Evolutionary conservation across 92 coral and sea anemone species (phyloP).

Genomic region (Bergia puertoricense): DNA sequence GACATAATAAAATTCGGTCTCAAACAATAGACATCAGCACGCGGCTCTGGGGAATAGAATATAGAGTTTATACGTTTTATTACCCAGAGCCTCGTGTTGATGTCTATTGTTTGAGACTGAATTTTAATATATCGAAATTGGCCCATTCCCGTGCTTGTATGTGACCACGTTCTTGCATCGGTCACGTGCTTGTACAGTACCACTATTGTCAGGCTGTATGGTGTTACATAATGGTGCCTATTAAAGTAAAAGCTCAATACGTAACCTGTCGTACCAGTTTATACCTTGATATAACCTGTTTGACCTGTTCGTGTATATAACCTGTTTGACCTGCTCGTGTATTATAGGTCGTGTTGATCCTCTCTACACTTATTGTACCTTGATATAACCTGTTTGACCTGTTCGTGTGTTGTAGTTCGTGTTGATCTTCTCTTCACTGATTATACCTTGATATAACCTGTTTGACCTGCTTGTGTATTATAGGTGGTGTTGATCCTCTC

Average conservation of each 20-base stretch:
- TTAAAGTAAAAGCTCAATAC: neutral
- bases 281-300: neutral
- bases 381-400: neutral
- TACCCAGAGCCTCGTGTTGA: too few species aligned
- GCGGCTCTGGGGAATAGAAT: too few species aligned
- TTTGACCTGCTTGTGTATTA: neutral
- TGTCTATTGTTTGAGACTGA: too few species aligned
- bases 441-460: conserved; percentile 42
- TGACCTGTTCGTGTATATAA: too few species aligned
- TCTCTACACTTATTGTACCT: too few species aligned
- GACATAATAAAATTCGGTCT: too few species aligned
- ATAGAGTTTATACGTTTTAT: too few species aligned
- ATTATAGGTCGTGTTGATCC: neutral
- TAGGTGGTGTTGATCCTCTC: neutral
- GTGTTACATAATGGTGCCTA: neutral
- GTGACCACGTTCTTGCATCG: too few species aligned
- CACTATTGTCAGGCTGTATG: neutral
- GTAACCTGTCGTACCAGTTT: neutral
- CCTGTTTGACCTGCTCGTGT: neutral
- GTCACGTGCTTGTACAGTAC: too few species aligned
- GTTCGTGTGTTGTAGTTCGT: neutral
- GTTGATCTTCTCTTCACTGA: too few species aligned
- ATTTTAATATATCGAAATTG: too few species aligned
- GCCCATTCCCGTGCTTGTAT: neutral
- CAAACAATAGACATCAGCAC: too few species aligned